Percentiles rank a stretch among this genome's conserved stretches.
Conservation (phyloP, 2,797 vertebrate genomes). For the Anguilla obscura region DNA sequence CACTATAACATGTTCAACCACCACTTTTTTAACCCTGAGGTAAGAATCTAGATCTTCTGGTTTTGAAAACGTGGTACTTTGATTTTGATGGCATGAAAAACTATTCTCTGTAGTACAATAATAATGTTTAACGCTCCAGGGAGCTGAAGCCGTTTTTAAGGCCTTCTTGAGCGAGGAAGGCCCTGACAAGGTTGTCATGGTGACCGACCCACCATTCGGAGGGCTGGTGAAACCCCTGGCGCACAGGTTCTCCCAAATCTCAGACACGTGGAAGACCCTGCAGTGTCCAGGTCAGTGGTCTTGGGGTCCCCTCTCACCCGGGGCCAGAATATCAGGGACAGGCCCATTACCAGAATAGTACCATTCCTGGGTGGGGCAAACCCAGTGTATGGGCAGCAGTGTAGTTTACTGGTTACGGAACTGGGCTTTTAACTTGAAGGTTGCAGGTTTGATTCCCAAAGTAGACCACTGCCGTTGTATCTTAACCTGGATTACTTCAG, state of each 20-base stretch:
- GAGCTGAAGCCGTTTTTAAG: slow-evolving; percentile 65
- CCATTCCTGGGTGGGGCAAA: neutral
- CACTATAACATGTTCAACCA: slow-evolving; percentile 99
- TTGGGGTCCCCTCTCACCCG: neutral
- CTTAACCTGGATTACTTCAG: neutral
- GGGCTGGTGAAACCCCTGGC: slow-evolving; percentile 91
- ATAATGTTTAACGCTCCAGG: slow-evolving; percentile 58
- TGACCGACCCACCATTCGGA: slow-evolving; percentile 92
- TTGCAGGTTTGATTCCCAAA: neutral
- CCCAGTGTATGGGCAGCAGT: neutral
- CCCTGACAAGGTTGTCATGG: slow-evolving; percentile 77
- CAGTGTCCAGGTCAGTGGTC: slow-evolving; percentile 67
- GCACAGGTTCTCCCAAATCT: slow-evolving; percentile 82
- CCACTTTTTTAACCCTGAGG: slow-evolving; percentile 89
- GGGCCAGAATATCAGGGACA: neutral
- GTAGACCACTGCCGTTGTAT: neutral
- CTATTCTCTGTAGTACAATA: neutral
- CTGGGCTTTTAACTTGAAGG: neutral
- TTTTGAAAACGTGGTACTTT: neutral
- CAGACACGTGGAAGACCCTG: slow-evolving; percentile 72
- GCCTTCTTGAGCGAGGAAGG: slow-evolving; percentile 75
- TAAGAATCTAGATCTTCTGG: slow-evolving; percentile 57
- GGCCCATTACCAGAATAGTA: neutral
- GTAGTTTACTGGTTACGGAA: neutral
- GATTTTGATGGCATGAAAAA: neutral